Evolutionary conservation across 2,113 vertebrate genomes (phyloP).

Genomic region (Poeciliopsis retropinna): DNA sequence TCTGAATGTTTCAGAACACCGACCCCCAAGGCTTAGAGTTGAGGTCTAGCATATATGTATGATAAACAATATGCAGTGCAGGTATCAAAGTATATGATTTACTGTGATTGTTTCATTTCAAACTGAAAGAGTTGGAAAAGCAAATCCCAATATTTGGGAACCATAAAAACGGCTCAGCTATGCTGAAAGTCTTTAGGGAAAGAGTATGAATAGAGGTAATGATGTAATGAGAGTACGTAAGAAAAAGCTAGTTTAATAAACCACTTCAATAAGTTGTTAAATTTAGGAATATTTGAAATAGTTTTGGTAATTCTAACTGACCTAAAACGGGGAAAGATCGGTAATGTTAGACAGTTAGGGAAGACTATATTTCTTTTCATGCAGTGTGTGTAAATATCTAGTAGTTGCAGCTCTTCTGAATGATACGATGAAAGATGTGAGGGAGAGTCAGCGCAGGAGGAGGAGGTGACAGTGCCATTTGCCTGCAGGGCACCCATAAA

Average conservation of each 20-base stretch:
- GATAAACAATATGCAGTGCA: neutral
- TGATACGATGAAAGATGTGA: conserved; percentile 61
- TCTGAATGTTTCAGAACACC: too few species aligned
- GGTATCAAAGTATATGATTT: neutral
- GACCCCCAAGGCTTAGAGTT: too few species aligned
- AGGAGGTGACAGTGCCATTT: conserved; percentile 78
- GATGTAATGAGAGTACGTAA: neutral
- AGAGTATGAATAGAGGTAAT: neutral
- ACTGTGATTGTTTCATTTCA: neutral
- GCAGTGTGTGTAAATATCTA: neutral
- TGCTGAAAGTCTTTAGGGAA: neutral
- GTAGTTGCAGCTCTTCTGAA: conserved; percentile 52
- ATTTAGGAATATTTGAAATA: neutral
- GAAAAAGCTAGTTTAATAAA: neutral
- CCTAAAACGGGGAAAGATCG: neutral
- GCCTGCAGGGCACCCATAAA: conserved; percentile 74
- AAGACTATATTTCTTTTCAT: neutral
- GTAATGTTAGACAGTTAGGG: neutral
- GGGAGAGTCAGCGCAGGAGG: conserved; percentile 71
- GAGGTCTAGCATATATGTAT: too few species aligned
- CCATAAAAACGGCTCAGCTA: neutral
- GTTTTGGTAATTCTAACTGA: neutral
- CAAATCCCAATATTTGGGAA: neutral
- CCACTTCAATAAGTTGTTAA: neutral
- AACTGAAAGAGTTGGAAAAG: neutral